Evolutionary conservation across 2,113 vertebrate species (phyloP).

Genomic region (Sphyrna mokarran): DNA sequence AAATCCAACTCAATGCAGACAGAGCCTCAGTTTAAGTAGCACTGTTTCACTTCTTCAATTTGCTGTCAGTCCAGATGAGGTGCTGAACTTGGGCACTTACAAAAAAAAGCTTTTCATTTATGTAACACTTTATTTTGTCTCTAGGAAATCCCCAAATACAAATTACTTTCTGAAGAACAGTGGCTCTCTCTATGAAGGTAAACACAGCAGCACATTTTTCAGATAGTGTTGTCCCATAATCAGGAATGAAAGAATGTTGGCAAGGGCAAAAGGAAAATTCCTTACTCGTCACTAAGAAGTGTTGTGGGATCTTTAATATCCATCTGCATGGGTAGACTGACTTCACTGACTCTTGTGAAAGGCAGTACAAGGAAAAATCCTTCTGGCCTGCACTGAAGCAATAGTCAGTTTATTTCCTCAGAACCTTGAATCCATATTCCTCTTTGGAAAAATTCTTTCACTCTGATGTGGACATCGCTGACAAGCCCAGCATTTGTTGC

Average conservation of each 20-base stretch:
- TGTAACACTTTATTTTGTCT: background rate
- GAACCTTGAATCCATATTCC: background rate
- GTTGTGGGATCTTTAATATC: background rate
- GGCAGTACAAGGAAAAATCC: background rate
- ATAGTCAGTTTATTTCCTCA: background rate
- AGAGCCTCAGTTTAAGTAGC: background rate
- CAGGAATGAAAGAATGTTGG: background rate
- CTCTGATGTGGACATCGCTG: no score
- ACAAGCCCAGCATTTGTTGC: no score
- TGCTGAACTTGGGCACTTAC: background rate
- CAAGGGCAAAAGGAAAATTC: background rate
- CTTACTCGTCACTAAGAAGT: background rate
- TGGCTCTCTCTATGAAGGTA: background rate
- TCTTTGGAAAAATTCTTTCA: background rate
- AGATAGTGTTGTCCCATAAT: background rate
- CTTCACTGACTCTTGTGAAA: background rate
- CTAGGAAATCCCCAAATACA: background rate
- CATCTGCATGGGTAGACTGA: background rate
- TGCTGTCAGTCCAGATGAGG: background rate
- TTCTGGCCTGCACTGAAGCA: background rate
- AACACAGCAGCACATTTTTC: background rate
- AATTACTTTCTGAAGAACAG: background rate
- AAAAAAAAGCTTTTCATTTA: background rate
- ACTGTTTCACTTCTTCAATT: background rate
- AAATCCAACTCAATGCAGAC: background rate